Evolutionary conservation across 2,888 invertebrate genomes (phyloP).

Genomic region (Penaeus monodon): DNA sequence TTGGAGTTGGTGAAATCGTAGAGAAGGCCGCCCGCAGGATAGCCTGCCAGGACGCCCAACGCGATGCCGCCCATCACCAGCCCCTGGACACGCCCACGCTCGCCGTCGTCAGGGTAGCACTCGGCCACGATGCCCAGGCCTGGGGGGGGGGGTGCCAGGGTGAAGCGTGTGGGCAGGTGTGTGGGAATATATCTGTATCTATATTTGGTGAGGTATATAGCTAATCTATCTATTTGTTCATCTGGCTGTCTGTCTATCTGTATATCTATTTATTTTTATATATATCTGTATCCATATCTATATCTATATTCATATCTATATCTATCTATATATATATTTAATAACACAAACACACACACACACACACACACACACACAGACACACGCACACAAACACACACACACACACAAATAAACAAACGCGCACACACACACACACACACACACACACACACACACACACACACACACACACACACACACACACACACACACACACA

Average conservation of each 20-base stretch:
- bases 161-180: too few species aligned
- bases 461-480: background rate
- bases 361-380: too few species aligned
- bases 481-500: background rate
- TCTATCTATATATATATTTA: too few species aligned
- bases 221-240: background rate
- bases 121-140: slow-evolving; percentile 85
- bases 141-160: slow-evolving; percentile 63
- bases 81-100: slow-evolving; percentile 82
- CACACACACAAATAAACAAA: too few species aligned
- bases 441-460: background rate
- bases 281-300: background rate
- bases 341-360: too few species aligned
- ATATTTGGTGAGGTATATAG: too few species aligned
- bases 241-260: background rate
- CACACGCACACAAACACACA: too few species aligned
- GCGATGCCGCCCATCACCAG: slow-evolving; percentile 85
- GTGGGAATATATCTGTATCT: too few species aligned
- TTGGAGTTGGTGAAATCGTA: slow-evolving; percentile 81
- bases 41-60: slow-evolving; percentile 83
- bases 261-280: background rate
- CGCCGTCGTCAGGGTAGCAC: slow-evolving; percentile 73
- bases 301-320: too few species aligned
- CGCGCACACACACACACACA: background rate
- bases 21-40: slow-evolving; percentile 83